Conservation (phyloP, 2,113 vertebrate genomes). For the Diadophis punctatus region DNA sequence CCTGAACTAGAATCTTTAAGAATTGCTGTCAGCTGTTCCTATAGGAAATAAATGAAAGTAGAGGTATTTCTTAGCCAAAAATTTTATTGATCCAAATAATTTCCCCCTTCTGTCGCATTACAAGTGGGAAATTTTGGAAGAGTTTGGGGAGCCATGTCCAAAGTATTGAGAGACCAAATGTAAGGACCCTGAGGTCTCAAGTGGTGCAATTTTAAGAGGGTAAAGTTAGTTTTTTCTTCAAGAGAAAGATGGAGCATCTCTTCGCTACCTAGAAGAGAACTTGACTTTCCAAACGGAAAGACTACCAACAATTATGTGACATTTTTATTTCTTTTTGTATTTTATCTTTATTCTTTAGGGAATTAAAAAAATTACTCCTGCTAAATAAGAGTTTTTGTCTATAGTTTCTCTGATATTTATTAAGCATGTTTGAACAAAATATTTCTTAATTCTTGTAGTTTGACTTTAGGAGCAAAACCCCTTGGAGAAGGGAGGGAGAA, state of each 20-base stretch:
- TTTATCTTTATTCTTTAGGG: neutral
- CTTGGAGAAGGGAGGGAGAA: neutral
- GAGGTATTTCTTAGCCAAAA: slow-evolving; percentile 48
- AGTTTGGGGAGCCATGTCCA: neutral
- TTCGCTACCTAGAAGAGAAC: neutral
- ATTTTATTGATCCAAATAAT: neutral
- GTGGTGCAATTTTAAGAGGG: slow-evolving; percentile 13
- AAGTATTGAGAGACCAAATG: neutral
- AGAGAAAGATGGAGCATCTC: slow-evolving; percentile 37
- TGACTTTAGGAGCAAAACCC: neutral
- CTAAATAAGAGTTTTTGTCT: neutral
- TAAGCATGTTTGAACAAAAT: neutral
- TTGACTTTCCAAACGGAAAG: neutral
- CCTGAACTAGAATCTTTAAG: neutral
- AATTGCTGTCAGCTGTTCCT: slow-evolving; percentile 59
- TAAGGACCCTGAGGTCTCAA: neutral
- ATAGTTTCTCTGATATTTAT: neutral
- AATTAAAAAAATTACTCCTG: accelerated
- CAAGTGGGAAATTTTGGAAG: neutral
- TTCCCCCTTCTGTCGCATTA: neutral
- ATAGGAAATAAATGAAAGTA: slow-evolving; percentile 63
- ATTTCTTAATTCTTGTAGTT: neutral
- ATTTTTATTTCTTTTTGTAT: neutral
- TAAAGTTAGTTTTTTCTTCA: slow-evolving; percentile 33
- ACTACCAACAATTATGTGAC: slow-evolving; percentile 10